Percentiles rank a stretch among this genome's conserved stretches.
These are phyloP conservation scores for Diadumene lineata DNA, from an alignment of 92 coral and sea anemone genomes.

Conservation along the genomic window DNA sequence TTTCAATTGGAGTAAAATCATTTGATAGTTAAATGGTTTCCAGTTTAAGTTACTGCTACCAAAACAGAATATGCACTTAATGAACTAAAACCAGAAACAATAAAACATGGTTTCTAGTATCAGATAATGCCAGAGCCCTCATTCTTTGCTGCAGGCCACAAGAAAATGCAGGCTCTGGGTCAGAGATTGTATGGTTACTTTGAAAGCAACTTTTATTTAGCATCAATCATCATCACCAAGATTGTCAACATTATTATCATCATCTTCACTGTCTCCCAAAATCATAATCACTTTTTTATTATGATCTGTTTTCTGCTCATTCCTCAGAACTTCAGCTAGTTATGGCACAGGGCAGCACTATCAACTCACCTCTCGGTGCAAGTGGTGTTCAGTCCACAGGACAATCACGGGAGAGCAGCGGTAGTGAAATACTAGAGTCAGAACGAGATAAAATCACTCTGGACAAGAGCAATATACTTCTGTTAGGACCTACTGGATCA, in stretches of 20 bases:
- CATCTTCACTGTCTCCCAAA: not conserved
- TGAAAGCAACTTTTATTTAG: not conserved
- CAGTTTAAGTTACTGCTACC: no score
- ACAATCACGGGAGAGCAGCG: slow-evolving; percentile 59
- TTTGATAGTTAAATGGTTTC: no score
- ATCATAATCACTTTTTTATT: no score
- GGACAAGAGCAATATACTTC: slow-evolving; percentile 93
- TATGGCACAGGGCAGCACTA: slow-evolving; percentile 85
- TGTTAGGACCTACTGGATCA: slow-evolving; percentile 97
- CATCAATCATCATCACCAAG: not conserved
- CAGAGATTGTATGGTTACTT: no score
- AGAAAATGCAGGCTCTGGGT: no score
- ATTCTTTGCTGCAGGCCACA: no score
- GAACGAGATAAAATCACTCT: slow-evolving; percentile 81
- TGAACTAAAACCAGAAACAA: no score
- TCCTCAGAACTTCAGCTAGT: slow-evolving; percentile 79
- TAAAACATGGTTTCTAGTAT: no score
- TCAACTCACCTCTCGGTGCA: slow-evolving; percentile 96
- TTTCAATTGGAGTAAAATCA: no score
- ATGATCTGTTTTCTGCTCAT: not conserved
- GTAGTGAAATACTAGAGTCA: slow-evolving; percentile 89
- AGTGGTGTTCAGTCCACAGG: slow-evolving; percentile 83
- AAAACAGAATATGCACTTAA: no score
- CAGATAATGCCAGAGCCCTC: no score
- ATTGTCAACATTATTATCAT: not conserved